Base-by-base conservation (phyloP, 2,888 invertebrate species). In the Chrysopilus asiliformis region DNA sequence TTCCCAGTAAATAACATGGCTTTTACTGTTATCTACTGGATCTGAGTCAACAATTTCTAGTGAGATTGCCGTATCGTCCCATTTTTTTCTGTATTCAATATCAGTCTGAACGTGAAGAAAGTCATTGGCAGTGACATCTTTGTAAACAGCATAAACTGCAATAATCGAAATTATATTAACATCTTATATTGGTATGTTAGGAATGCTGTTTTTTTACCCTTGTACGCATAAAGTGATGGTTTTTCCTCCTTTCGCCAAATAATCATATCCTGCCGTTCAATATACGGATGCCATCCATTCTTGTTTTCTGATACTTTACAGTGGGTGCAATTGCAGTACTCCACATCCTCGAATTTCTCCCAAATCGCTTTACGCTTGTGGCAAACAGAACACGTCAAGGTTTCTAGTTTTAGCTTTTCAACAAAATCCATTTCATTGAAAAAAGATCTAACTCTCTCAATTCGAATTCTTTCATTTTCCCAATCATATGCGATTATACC, bases 1-100 rank as follows among this genome's bases (percentile, higher is more conserved):
- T 64, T 87, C 86, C 89, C 89, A 89, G 50, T 89, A 87, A 39
- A 89, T 65, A 25, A 89, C 66, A 42, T 84, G 78, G 49, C 80
- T 79, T 45, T 78, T 72, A 1, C 64, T 56, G 2, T 66, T 51
- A 0, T 68, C 67, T 34, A 59, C 51, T 1, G 73, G 71, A 54
- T 76, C 72, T 4, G 68, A 61, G 47, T 85, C 84, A 7, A 85
- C 70, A 4, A 85, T 66, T 34, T 77, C 68, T 22, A 89, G 63
- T 18, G 74, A 65, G 2, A 80, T 72, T 1, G 83, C 85, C 1
- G 83, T 81, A 1, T 70, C 66, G 59, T 89, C 89, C 89, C 87
- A 89, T 36, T 71, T 66, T 33, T 73, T 74, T 9, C 89, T 68
- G 61, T 85, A 87, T 15, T 73, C 72, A 1, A 77, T 71, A 55